phyloP scores from a whole-genome alignment of 2,888 invertebrate species.

The Hyppa rectilinea region DNA sequence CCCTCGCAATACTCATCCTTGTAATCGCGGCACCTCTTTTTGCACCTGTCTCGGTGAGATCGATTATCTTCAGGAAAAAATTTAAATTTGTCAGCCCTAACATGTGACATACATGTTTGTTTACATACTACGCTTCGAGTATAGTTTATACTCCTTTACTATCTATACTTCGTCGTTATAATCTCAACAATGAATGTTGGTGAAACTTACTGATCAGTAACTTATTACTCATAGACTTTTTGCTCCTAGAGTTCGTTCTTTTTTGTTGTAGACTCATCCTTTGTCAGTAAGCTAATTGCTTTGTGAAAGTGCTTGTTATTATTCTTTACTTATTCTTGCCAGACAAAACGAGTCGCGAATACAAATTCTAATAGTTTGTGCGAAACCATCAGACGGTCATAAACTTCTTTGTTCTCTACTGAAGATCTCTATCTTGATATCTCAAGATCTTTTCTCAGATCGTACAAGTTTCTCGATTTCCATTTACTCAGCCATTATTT shows the following conservation, averaged over 20 bases:
- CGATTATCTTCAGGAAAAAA: not conserved
- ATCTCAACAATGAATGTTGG: conserved; percentile 21
- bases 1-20: not conserved
- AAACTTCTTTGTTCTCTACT: not conserved
- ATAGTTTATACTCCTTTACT: conserved; percentile 18
- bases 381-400: not conserved
- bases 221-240: conserved; percentile 11
- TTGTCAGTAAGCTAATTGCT: conserved; percentile 31
- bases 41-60: not conserved
- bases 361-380: conserved; percentile 9
- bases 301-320: conserved; percentile 19
- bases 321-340: conserved; percentile 14
- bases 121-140: conserved; percentile 21
- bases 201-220: conserved; percentile 13
- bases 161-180: conserved; percentile 18
- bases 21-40: not conserved
- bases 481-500: not conserved
- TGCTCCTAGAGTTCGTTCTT: not conserved
- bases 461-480: not conserved
- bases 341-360: conserved; percentile 11
- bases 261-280: conserved; percentile 12
- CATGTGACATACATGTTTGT: conserved; percentile 20
- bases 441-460: not conserved
- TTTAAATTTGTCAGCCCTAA: conserved; percentile 32
- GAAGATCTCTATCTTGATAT: not conserved